Percentiles rank a stretch among this genome's conserved stretches.
Conservation (phyloP, 2,113 vertebrate genomes). For the Phocoena phocoena region DNA sequence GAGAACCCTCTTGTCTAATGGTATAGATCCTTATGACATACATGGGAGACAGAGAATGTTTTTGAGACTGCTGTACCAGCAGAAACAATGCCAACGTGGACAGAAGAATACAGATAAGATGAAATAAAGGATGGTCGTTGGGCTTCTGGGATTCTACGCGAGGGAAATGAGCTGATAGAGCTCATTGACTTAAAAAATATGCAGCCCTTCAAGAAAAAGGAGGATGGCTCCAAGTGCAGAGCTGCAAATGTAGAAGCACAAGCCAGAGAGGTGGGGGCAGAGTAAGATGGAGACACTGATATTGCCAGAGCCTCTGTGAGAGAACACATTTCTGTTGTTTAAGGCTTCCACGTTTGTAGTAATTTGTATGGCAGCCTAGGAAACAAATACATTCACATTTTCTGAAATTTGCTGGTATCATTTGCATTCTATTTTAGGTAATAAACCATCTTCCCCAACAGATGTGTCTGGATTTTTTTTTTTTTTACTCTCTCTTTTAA, state of each 20-base stretch:
- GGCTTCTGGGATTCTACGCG: background rate
- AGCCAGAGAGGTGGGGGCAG: background rate
- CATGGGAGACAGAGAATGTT: background rate
- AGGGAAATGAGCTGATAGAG: background rate
- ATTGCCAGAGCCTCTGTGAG: background rate
- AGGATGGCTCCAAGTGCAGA: background rate
- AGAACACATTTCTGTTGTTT: background rate
- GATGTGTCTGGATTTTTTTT: background rate
- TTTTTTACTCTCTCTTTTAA: too few species aligned
- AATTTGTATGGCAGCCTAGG: background rate
- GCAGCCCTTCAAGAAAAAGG: background rate
- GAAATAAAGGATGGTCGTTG: background rate
- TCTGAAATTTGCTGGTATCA: slow-evolving; percentile 9
- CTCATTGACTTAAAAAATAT: background rate
- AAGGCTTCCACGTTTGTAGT: background rate
- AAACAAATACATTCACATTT: slow-evolving; percentile 21
- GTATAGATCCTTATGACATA: background rate
- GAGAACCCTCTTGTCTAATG: background rate
- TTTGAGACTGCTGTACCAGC: background rate
- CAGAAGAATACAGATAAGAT: background rate
- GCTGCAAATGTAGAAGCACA: background rate
- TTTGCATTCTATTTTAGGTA: slow-evolving; percentile 26
- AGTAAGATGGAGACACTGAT: background rate
- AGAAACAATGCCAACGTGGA: background rate
- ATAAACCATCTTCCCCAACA: background rate